phyloP scores from a whole-genome alignment of 23 tunicate species.

The Clavelina lepadiformis region DNA sequence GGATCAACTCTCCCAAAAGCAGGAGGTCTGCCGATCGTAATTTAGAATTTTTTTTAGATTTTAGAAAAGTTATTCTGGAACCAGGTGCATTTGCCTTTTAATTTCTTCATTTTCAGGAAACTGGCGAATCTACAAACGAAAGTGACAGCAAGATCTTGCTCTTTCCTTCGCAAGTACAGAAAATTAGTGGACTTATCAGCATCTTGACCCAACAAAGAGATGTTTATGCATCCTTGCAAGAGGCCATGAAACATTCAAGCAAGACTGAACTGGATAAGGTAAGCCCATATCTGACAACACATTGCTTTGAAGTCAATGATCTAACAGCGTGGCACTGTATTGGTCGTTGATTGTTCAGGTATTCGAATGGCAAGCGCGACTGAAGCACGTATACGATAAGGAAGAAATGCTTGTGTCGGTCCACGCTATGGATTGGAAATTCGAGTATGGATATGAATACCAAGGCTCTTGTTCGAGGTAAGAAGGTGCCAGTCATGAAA shows the following conservation, averaged over 20 bases:
- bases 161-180: slow-evolving; percentile 82
- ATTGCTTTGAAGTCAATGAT: no score
- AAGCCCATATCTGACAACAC: no score
- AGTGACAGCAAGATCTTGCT: slow-evolving; percentile 55
- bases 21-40: neutral
- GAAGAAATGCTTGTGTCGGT: slow-evolving; percentile 69
- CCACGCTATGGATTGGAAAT: slow-evolving; percentile 45
- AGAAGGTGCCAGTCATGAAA: no score
- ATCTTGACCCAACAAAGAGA: slow-evolving; percentile 80
- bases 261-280: no score
- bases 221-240: no score
- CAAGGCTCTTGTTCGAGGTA: slow-evolving; percentile 87
- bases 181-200: slow-evolving; percentile 43
- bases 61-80: neutral
- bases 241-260: no score
- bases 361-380: slow-evolving; percentile 59
- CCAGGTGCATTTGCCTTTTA: neutral
- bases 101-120: slow-evolving; percentile 9
- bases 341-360: slow-evolving; percentile 45
- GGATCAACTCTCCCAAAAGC: slow-evolving; percentile 21
- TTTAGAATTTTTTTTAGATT: neutral
- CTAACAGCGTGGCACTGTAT: no score
- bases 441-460: slow-evolving; percentile 92
- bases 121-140: slow-evolving; percentile 1
- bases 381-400: slow-evolving; percentile 56